Evolutionary conservation across 92 coral and sea anemone genomes (phyloP), one percentile per base, ranked within the genome.

Genomic region (Actinernus sp.): DNA sequence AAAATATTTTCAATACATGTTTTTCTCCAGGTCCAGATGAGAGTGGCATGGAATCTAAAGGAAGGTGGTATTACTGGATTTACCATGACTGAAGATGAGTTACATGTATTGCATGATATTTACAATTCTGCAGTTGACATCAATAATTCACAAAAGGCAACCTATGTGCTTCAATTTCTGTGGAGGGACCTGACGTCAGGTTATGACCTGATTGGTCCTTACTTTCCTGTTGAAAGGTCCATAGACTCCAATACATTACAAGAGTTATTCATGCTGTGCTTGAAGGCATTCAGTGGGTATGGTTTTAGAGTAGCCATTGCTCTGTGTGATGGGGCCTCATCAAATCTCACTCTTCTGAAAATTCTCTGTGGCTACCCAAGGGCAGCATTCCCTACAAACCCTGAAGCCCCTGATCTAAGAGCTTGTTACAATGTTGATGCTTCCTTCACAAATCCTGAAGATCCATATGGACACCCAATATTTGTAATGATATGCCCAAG

Each of bases 11-110:
- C n/a, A n/a, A n/a, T n/a, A n/a, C n/a, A n/a, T n/a, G n/a, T n/a
- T n/a, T n/a, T n/a, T n/a, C n/a, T n/a, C n/a, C n/a, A n/a, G n/a
- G n/a, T n/a, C n/a, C n/a, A n/a, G n/a, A 73, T 73, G 80, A 73
- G 60, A 37, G 80, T 73, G 18, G 80, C 70, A 3, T 60, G 80
- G 60, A 73, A 73, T 19, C n/a, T 73, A 3, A 73, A 73, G 27
- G 80, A 70, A 18, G 80, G 60, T 16, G 70, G 80, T n/a, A n/a
- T n/a, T n/a, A n/a, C n/a, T n/a, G n/a, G n/a, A n/a, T n/a, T n/a
- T n/a, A n/a, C n/a, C n/a, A 49, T 49, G n/a, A 4, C 59, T 9
- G 70, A 72, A 20, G 79, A 36, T 21, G 80, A 73, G 47, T 28
- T 73, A 36, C 14, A 11, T 1, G 70, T 34, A 25, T 31, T 73